phyloP scores from a whole-genome alignment of 2,797 vertebrate species.

The Fistularia tabacaria region DNA sequence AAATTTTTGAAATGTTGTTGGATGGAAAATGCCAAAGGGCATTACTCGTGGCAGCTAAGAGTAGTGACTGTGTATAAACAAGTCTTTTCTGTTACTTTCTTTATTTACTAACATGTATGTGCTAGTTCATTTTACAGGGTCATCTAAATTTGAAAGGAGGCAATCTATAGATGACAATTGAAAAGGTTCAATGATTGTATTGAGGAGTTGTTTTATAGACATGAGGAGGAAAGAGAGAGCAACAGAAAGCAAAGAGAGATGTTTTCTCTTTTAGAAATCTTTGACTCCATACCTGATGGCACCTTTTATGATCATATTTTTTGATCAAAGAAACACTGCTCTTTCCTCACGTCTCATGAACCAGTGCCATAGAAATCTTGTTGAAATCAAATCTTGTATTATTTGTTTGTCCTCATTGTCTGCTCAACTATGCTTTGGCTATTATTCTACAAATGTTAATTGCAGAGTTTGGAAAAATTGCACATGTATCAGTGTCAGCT shows the following conservation, averaged over 20 bases:
- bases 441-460: constrained; percentile 34
- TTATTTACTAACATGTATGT: constrained; percentile 39
- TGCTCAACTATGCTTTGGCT: constrained; percentile 31
- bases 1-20: constrained; percentile 68
- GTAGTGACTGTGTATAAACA: constrained; percentile 59
- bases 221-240: constrained; percentile 27
- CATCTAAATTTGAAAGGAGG: constrained; percentile 53
- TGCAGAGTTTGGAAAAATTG: constrained; percentile 26
- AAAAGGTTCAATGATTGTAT: constrained; percentile 55
- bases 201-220: constrained; percentile 8
- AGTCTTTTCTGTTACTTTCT: constrained; percentile 46
- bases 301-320: constrained; percentile 46
- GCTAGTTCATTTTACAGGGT: constrained; percentile 55
- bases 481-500: constrained; percentile 39
- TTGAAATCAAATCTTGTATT: constrained; percentile 25
- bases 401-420: constrained; percentile 24
- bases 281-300: constrained; percentile 43
- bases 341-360: constrained; percentile 27
- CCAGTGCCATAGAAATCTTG: constrained; percentile 59
- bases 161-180: constrained; percentile 70
- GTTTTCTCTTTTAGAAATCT: constrained; percentile 24
- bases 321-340: constrained; percentile 48
- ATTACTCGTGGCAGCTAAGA: constrained; percentile 76
- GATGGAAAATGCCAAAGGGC: constrained; percentile 69
- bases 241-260: constrained; percentile 44